Conservation (phyloP, 2,113 vertebrate genomes). For the Ornithorhynchus anatinus region DNA sequence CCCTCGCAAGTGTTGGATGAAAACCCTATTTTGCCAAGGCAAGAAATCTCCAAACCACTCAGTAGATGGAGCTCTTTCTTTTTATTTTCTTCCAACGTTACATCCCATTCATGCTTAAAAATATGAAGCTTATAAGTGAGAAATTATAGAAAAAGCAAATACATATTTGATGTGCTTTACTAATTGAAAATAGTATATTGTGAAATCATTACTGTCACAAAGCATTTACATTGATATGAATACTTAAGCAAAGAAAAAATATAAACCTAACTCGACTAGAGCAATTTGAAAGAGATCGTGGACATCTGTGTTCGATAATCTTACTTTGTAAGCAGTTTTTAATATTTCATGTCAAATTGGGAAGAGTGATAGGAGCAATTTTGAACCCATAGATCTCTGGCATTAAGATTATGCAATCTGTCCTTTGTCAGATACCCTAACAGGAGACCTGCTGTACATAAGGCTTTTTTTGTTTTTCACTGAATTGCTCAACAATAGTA, state of each 20-base stretch:
- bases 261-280: conserved; percentile 71
- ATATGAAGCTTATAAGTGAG: neutral
- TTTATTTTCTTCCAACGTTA: conserved; percentile 44
- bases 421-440: conserved; percentile 69
- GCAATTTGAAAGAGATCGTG: conserved; percentile 73
- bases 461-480: too few relatives aligned
- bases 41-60: conserved; percentile 41
- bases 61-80: conserved; percentile 69
- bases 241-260: conserved; percentile 69
- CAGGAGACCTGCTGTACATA: too few relatives aligned
- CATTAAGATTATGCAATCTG: conserved; percentile 67
- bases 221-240: conserved; percentile 66
- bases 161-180: conserved; percentile 58
- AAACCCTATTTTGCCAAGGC: neutral
- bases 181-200: conserved; percentile 74
- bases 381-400: conserved; percentile 61
- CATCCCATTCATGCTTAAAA: conserved; percentile 20
- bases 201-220: conserved; percentile 77
- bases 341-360: conserved; percentile 75
- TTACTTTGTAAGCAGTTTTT: conserved; percentile 76
- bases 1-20: too few relatives aligned
- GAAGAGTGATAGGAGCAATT: conserved; percentile 63
- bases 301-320: conserved; percentile 78
- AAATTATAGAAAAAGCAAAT: conserved; percentile 67
- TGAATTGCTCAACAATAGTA: too few relatives aligned